These are phyloP conservation scores for Creontiades dilutus DNA, from an alignment of 2,888 invertebrate species.

Conservation along the genomic window DNA sequence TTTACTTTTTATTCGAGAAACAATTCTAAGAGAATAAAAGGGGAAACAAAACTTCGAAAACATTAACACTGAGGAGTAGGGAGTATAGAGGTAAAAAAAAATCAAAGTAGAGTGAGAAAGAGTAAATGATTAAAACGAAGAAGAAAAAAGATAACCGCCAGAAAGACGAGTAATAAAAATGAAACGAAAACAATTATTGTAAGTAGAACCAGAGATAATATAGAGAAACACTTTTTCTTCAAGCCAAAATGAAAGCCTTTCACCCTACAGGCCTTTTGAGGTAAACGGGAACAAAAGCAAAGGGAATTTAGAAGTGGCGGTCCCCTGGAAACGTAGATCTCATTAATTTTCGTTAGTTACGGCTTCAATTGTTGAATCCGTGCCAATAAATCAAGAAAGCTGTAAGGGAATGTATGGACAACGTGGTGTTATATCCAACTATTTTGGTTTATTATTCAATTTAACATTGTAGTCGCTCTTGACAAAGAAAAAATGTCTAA, in stretches of 20 bases:
- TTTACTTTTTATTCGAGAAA: no score
- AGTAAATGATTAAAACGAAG: slow-evolving; percentile 41
- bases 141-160: neutral
- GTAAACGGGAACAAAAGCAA: slow-evolving; percentile 28
- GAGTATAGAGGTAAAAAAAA: neutral
- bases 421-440: no score
- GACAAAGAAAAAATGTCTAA: no score
- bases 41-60: no score
- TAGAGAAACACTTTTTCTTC: slow-evolving; percentile 9
- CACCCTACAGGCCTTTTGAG: neutral
- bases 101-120: neutral
- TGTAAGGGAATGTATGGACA: no score
- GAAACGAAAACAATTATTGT: neutral
- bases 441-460: no score
- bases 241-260: neutral
- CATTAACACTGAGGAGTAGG: no score
- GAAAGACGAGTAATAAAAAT: slow-evolving; percentile 16
- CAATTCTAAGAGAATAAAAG: no score
- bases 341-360: slow-evolving; percentile 43
- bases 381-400: neutral
- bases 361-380: slow-evolving; percentile 33
- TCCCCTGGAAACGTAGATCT: neutral
- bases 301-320: slow-evolving; percentile 40
- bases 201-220: slow-evolving; percentile 24
- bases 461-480: no score